phyloP scores from a whole-genome alignment of 2,888 invertebrate species.

The Chironomus tentans region DNA sequence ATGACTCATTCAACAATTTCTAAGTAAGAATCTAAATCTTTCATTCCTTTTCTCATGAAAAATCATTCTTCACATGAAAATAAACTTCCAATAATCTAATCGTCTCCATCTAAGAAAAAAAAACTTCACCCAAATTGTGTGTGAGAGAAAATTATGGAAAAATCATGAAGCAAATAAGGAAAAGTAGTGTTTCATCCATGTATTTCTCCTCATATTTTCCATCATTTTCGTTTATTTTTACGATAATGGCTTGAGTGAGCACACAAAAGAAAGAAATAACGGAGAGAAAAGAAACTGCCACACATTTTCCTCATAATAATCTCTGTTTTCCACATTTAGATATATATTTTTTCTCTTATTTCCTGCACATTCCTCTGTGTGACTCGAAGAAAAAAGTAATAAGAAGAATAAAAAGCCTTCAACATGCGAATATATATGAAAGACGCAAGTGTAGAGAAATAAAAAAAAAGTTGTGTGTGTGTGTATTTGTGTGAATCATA shows the following conservation, averaged over 20 bases:
- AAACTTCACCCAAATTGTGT: not conserved
- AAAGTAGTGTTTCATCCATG: not conserved
- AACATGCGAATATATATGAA: not conserved
- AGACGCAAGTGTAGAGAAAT: not conserved
- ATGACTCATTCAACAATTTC: too few species aligned
- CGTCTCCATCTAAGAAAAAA: too few species aligned
- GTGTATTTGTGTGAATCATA: not conserved
- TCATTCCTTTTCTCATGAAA: too few species aligned
- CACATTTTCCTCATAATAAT: constrained; percentile 6
- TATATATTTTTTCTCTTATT: not conserved
- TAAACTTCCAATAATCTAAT: too few species aligned
- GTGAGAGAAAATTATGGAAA: constrained; percentile 3
- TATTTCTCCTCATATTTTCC: not conserved
- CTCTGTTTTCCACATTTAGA: constrained; percentile 4
- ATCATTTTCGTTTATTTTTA: constrained; percentile 16
- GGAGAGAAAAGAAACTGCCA: not conserved
- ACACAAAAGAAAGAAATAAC: not conserved
- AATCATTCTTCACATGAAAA: too few species aligned
- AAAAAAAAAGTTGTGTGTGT: not conserved
- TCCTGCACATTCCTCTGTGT: too few species aligned
- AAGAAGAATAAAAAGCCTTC: not conserved
- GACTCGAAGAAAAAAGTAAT: too few species aligned
- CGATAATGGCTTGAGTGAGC: not conserved
- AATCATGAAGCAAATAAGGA: not conserved
- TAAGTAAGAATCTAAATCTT: too few species aligned